A percentile compares a stretch with the other conserved stretches of the same genome.
phyloP scores from a whole-genome alignment of 1,140 invertebrate species.

The Drosophila bifasciata region DNA sequence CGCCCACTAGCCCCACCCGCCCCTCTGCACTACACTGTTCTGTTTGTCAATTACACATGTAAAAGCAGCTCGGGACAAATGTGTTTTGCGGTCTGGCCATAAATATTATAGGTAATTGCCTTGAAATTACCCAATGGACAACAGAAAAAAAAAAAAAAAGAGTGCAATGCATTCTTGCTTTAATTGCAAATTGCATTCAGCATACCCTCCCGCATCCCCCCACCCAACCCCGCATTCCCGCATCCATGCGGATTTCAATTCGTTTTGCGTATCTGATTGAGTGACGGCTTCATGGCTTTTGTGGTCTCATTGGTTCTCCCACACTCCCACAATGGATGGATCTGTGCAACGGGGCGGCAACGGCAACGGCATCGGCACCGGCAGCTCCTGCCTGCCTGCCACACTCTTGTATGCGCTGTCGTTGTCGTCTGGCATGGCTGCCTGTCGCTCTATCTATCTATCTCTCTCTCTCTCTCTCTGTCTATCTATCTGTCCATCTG shows the following conservation, averaged over 20 bases:
- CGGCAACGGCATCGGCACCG: too few species aligned
- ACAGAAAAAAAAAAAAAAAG: not conserved
- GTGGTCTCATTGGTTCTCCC: conserved; percentile 16
- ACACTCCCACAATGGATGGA: not conserved
- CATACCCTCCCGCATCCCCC: too few species aligned
- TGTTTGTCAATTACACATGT: conserved; percentile 47
- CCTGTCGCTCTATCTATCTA: not conserved
- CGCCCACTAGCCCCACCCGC: conserved; percentile 3
- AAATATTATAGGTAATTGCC: conserved; percentile 72
- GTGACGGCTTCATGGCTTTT: conserved; percentile 58
- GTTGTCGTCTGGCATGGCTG: not conserved
- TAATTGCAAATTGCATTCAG: conserved; percentile 61
- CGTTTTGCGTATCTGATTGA: conserved; percentile 62
- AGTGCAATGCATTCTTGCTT: conserved; percentile 29
- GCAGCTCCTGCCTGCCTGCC: not conserved
- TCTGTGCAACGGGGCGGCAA: too few species aligned
- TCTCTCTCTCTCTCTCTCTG: not conserved
- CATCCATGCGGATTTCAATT: conserved; percentile 47
- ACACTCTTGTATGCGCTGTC: too few species aligned
- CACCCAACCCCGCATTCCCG: not conserved
- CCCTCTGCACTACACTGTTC: conserved; percentile 5
- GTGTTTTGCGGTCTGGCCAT: conserved; percentile 60
- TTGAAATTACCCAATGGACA: conserved; percentile 37
- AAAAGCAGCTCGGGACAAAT: conserved; percentile 60
- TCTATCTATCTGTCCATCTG: not conserved